Evolutionary conservation across 1,140 invertebrate genomes (phyloP).

Genomic region (Drosophila serrata): DNA sequence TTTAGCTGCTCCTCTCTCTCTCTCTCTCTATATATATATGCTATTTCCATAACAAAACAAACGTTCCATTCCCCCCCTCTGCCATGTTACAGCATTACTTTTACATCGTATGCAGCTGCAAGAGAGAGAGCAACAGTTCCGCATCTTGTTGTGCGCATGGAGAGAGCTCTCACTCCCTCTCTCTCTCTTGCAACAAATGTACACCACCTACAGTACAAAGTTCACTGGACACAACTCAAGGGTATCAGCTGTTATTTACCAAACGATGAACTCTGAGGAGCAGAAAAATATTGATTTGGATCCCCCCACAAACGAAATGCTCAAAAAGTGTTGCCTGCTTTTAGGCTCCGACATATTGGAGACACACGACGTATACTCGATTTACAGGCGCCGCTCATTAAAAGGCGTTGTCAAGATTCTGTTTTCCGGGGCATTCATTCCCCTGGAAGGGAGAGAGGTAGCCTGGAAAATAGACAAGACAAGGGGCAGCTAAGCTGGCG

Average conservation of each 20-base stretch:
- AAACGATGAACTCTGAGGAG: conserved; percentile 1
- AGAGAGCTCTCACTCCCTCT: conserved; percentile 5
- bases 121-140: conserved; percentile 28
- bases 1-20: background rate
- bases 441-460: background rate
- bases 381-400: background rate
- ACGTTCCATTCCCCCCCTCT: background rate
- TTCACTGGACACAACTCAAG: conserved; percentile 20
- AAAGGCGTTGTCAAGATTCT: background rate
- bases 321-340: conserved; percentile 3
- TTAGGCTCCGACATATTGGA: background rate
- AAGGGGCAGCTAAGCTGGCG: background rate
- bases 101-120: conserved; percentile 25
- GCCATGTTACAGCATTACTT: conserved; percentile 15
- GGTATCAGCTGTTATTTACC: conserved; percentile 26
- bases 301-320: too few relatives aligned
- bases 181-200: background rate
- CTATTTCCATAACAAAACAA: conserved; percentile 17
- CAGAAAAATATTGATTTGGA: conserved; percentile 2
- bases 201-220: conserved; percentile 26
- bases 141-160: conserved; percentile 11
- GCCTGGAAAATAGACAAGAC: background rate
- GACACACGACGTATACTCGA: background rate
- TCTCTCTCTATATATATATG: background rate
- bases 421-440: background rate